These are phyloP conservation scores for Dryococelus australis DNA, from an alignment of 2,888 invertebrate genomes.

Conservation along the genomic window DNA sequence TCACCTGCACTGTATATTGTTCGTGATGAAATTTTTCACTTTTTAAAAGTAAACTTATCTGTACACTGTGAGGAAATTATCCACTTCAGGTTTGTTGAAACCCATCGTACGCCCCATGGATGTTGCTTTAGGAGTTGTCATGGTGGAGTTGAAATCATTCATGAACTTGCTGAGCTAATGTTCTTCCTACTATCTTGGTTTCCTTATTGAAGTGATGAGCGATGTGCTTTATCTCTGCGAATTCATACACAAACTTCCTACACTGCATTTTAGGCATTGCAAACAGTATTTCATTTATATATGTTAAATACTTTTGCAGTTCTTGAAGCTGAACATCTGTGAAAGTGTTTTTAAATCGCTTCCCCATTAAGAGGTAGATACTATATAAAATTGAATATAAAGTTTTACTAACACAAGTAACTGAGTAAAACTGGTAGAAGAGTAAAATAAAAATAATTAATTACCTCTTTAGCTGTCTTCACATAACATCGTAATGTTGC, in stretches of 20 bases:
- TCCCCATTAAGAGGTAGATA: background rate
- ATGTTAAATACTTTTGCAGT: background rate
- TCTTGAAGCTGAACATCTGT: background rate
- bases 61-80: background rate
- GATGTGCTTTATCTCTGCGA: background rate
- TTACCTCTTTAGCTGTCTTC: too few relatives aligned
- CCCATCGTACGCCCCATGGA: background rate
- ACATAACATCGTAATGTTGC: too few relatives aligned
- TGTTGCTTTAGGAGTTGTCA: background rate
- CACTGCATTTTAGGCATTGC: background rate
- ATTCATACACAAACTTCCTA: background rate
- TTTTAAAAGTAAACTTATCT: background rate
- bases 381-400: background rate
- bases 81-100: background rate
- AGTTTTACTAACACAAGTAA: background rate
- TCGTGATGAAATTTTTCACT: background rate
- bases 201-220: background rate
- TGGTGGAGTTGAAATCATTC: background rate
- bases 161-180: background rate
- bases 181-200: background rate
- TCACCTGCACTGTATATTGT: background rate
- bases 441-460: too few relatives aligned
- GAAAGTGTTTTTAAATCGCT: background rate
- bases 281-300: background rate
- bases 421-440: too few relatives aligned